Percentiles rank a stretch among this genome's conserved stretches.
phyloP scores from a whole-genome alignment of 2,797 vertebrate genomes.

The Polyboroides typus region DNA sequence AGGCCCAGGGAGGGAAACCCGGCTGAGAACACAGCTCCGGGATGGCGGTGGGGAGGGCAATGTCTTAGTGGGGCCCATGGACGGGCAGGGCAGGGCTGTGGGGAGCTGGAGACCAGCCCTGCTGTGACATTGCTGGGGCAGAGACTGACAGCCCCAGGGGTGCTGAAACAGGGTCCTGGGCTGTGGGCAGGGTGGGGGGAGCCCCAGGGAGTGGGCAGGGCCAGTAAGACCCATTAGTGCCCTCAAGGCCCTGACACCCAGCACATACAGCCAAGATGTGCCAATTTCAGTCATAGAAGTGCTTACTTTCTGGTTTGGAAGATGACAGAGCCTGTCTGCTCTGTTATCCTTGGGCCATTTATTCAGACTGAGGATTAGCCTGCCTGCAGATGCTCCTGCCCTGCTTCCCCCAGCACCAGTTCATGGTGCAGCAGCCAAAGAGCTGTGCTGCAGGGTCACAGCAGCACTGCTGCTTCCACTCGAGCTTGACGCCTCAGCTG shows the following conservation, averaged over 20 bases:
- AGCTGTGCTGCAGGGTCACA: not conserved
- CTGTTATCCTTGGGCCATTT: not conserved
- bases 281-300: not conserved
- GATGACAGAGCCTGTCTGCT: not conserved
- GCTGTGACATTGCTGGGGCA: not conserved
- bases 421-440: not conserved
- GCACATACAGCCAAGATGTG: not conserved
- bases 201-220: not conserved
- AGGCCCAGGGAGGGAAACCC: not conserved
- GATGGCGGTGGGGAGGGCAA: accelerated
- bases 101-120: not conserved
- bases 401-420: not conserved
- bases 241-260: not conserved
- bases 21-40: not conserved
- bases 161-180: not conserved
- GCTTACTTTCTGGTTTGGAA: not conserved
- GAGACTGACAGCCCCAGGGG: not conserved
- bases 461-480: not conserved
- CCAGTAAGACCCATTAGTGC: not conserved
- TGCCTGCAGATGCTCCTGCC: not conserved
- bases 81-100: not conserved
- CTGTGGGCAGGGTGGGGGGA: not conserved
- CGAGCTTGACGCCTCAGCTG: accelerated
- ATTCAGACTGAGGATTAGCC: not conserved
- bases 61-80: not conserved